Percentiles rank a stretch among this genome's conserved stretches.
These are phyloP conservation scores for Thecocarcelia acutangulata DNA, from an alignment of 2,888 invertebrate species.

Conservation along the genomic window DNA sequence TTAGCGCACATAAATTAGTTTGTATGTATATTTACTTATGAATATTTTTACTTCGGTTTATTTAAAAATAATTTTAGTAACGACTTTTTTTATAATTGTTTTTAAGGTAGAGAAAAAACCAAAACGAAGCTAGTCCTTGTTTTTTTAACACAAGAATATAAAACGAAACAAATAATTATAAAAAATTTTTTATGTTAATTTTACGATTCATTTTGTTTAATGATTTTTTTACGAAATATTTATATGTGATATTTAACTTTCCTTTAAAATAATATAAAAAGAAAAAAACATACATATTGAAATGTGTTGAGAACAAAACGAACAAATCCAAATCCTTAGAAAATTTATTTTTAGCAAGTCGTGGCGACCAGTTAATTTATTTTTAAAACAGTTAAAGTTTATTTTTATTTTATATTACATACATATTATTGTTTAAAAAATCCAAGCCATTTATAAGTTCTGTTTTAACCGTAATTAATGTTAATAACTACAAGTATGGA, in stretches of 20 bases:
- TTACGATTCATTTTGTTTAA: constrained; percentile 51
- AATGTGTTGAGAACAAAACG: constrained; percentile 42
- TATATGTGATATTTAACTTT: constrained; percentile 68
- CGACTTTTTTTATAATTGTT: constrained; percentile 50
- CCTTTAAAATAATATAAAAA: constrained; percentile 49
- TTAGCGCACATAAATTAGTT: constrained; percentile 63
- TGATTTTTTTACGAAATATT: constrained; percentile 60
- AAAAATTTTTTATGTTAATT: constrained; percentile 37
- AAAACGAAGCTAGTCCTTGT: constrained; percentile 69
- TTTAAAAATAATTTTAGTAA: constrained; percentile 34
- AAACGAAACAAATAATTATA: constrained; percentile 44
- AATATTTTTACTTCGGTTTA: constrained; percentile 19
- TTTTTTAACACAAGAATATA: constrained; percentile 52
- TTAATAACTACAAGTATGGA: neutral
- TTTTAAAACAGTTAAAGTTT: constrained; percentile 49
- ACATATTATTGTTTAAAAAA: constrained; percentile 22
- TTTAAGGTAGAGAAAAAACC: constrained; percentile 58
- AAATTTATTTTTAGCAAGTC: constrained; percentile 40
- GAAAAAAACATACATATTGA: constrained; percentile 14
- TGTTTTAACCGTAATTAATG: neutral
- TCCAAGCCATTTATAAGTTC: constrained; percentile 29
- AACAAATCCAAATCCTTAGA: constrained; percentile 61
- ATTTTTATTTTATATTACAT: constrained; percentile 18
- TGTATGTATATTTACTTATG: constrained; percentile 3
- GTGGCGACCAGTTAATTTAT: constrained; percentile 62